These are phyloP conservation scores for Nymphalis io DNA, from an alignment of 1,140 invertebrate species.

Conservation along the genomic window DNA sequence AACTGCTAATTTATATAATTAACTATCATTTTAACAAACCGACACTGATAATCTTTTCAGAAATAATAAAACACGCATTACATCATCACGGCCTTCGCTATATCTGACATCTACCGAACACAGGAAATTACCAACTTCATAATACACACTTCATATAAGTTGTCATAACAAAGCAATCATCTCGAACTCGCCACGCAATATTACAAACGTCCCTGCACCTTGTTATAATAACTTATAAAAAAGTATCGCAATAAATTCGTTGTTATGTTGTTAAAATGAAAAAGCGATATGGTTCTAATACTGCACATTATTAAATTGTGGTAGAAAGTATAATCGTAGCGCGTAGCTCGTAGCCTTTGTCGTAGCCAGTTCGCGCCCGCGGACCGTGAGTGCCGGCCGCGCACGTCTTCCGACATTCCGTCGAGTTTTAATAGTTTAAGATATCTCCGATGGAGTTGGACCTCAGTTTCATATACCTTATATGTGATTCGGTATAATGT, in stretches of 20 bases:
- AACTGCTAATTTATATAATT: too few relatives aligned
- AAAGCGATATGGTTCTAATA: constrained; percentile 4
- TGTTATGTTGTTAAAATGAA: background rate
- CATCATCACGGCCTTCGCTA: background rate
- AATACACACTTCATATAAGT: constrained; percentile 16
- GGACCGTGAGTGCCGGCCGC: constrained; percentile 57
- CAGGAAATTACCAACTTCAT: constrained; percentile 16
- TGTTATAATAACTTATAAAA: constrained; percentile 6
- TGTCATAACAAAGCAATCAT: constrained; percentile 3
- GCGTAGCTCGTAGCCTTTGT: constrained; percentile 53
- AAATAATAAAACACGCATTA: background rate
- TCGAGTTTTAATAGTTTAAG: constrained; percentile 24
- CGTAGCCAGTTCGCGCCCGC: constrained; percentile 59
- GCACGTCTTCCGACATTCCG: constrained; percentile 32
- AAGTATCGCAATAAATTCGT: background rate
- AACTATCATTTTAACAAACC: too few relatives aligned
- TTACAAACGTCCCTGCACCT: background rate
- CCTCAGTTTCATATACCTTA: constrained; percentile 5
- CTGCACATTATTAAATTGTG: constrained; percentile 13
- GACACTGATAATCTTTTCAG: background rate
- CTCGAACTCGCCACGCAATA: background rate
- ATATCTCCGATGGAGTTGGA: constrained; percentile 25
- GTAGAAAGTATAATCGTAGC: constrained; percentile 42
- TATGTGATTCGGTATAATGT: background rate
- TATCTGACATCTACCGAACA: constrained; percentile 14